Conservation (phyloP, 2,113 vertebrate genomes). For the Motacilla alba region DNA sequence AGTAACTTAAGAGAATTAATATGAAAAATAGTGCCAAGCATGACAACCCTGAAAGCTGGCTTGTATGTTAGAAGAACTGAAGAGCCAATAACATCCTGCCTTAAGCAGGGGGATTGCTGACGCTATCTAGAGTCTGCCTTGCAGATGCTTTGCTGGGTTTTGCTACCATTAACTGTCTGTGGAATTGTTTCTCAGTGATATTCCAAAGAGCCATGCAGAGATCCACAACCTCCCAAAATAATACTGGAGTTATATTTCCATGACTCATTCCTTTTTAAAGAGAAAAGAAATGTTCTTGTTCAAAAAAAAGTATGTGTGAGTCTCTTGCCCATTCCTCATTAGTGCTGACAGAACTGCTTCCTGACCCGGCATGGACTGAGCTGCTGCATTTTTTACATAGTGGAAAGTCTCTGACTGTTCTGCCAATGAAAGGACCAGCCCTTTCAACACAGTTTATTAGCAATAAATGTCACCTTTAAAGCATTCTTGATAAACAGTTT, state of each 20-base stretch:
- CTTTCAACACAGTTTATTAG: constrained; percentile 27
- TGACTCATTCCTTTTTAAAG: constrained; percentile 8
- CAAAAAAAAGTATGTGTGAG: background rate
- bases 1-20: background rate
- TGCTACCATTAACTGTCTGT: background rate
- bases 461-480: constrained; percentile 56
- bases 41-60: background rate
- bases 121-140: background rate
- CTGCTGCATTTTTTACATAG: background rate
- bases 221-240: background rate
- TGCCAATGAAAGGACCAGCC: background rate
- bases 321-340: background rate
- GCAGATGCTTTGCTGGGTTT: background rate
- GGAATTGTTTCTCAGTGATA: background rate
- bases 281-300: background rate
- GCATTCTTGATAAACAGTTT: constrained; percentile 48
- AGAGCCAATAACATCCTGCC: background rate
- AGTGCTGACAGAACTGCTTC: background rate
- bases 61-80: background rate
- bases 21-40: background rate
- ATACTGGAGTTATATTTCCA: background rate
- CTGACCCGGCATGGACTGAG: background rate
- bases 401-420: background rate
- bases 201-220: background rate
- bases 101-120: background rate